A percentile compares a stretch with the other conserved stretches of the same genome.
phyloP scores from a whole-genome alignment of 1,140 invertebrate species.

The Linepithema humile region DNA sequence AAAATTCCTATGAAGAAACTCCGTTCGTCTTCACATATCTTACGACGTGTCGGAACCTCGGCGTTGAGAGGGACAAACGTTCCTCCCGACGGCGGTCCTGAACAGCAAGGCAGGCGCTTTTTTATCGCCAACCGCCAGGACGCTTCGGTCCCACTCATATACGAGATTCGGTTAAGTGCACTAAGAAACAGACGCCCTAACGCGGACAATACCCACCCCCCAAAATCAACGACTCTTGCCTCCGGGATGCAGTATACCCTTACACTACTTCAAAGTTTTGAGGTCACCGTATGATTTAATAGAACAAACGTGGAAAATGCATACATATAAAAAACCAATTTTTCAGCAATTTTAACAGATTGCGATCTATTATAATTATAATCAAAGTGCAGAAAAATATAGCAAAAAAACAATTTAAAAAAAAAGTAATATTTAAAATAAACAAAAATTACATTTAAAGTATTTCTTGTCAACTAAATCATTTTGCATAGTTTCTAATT shows the following conservation, averaged over 20 bases:
- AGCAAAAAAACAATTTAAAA: neutral
- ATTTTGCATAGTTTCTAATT: neutral
- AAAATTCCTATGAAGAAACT: slow-evolving; percentile 39
- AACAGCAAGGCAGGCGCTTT: slow-evolving; percentile 1
- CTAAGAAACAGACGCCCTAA: slow-evolving; percentile 52
- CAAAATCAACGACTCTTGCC: neutral
- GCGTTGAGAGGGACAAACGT: slow-evolving; percentile 2
- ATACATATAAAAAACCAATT: neutral
- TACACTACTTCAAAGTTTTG: neutral
- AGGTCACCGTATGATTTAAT: neutral
- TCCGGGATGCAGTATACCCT: neutral
- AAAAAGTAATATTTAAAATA: neutral
- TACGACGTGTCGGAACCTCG: neutral
- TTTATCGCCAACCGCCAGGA: slow-evolving; percentile 13
- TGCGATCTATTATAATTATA: neutral
- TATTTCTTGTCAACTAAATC: neutral
- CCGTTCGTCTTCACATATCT: neutral
- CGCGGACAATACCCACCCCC: neutral
- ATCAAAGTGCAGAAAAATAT: neutral
- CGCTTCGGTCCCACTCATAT: slow-evolving; percentile 14
- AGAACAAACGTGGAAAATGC: neutral
- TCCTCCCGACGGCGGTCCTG: neutral
- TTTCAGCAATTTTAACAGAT: neutral
- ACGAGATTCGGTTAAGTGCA: slow-evolving; percentile 36
- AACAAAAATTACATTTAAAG: neutral